These are phyloP conservation scores for Gonatopus flavifemur DNA, from an alignment of 1,140 invertebrate species.

Conservation along the genomic window DNA sequence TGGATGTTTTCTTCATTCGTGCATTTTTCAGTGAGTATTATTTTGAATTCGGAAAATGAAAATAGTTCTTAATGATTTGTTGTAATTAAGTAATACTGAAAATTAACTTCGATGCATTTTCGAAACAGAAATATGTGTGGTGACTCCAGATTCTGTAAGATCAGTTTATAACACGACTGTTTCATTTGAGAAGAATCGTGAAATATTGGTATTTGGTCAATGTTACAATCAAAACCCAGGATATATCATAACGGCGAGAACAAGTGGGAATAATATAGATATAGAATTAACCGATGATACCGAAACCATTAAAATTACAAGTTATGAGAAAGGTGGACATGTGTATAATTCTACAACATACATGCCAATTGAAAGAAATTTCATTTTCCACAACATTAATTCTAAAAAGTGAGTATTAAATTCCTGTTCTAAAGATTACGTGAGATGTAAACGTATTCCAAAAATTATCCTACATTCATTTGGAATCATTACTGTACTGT, in stretches of 20 bases:
- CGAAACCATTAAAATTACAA: conserved; percentile 42
- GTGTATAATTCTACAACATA: conserved; percentile 43
- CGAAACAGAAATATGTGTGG: conserved; percentile 50
- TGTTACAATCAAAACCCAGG: conserved; percentile 49
- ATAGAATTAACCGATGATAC: conserved; percentile 46
- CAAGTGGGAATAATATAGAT: conserved; percentile 31
- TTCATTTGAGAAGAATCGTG: conserved; percentile 25
- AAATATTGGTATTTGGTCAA: conserved; percentile 47
- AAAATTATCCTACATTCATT: neutral
- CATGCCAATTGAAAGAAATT: conserved; percentile 37
- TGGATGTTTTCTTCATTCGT: conserved; percentile 37
- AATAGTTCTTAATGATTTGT: conserved; percentile 5
- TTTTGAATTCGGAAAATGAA: neutral
- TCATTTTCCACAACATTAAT: conserved; percentile 39
- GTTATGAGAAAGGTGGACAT: conserved; percentile 33
- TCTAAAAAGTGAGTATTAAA: conserved; percentile 43
- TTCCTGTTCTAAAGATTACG: neutral
- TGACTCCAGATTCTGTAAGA: conserved; percentile 36
- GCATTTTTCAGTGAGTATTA: conserved; percentile 45
- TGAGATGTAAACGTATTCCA: neutral
- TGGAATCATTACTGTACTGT: neutral
- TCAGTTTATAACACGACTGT: conserved; percentile 44
- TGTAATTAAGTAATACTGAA: conserved; percentile 5
- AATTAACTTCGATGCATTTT: conserved; percentile 11
- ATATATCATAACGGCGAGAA: conserved; percentile 41